Evolutionary conservation across 2,888 invertebrate species (phyloP), one percentile per base, ranked within the genome.

Genomic region (Calliphora vomitoria): DNA sequence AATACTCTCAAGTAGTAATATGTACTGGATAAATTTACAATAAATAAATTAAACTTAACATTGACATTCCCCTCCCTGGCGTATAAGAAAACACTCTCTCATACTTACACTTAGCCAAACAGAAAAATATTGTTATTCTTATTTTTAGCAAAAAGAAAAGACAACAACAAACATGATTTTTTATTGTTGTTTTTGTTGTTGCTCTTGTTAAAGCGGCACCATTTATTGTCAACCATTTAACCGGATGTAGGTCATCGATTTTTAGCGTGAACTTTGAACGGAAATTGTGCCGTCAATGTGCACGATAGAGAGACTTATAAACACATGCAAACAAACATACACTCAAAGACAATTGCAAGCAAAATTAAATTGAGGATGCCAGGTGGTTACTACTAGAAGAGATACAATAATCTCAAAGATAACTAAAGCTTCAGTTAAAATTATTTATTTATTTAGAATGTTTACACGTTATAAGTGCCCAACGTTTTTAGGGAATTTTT

Each of bases 201-300:
- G 83, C 76, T 72, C n/a, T 47, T 82, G 81, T 72, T 74, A 62
- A 85, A 85, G 82, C 74, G 85, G 69, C 85, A 71, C 69, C 87
- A 75, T 79, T 82, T 82, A 85, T 79, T 85, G 82, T 87, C 85
- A 82, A 62, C 69, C 82, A 68, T 87, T 82, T 87, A 82, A 87
- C 82, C 85, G 87, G 87, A 87, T 85, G 85, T 87, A 85, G 87
- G 87, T 82, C 87, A 87, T 87, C 87, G 87, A 87, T 87, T 87
- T 87, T 87, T 79, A 85, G 85, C 66, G 69, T 87, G 85, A 87
- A 85, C 87, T 87, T 85, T 87, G 87, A 81, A 79, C 69, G 78
- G 82, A 81, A 79, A 82, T 71, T 74, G 78, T 87, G 82, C 79
- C 75, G 87, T 79, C 85, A 82, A 76, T 62, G 78, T 76, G 86